Evolutionary conservation across 2,888 invertebrate genomes (phyloP).

Genomic region (Scrobipalpa atriplicella): DNA sequence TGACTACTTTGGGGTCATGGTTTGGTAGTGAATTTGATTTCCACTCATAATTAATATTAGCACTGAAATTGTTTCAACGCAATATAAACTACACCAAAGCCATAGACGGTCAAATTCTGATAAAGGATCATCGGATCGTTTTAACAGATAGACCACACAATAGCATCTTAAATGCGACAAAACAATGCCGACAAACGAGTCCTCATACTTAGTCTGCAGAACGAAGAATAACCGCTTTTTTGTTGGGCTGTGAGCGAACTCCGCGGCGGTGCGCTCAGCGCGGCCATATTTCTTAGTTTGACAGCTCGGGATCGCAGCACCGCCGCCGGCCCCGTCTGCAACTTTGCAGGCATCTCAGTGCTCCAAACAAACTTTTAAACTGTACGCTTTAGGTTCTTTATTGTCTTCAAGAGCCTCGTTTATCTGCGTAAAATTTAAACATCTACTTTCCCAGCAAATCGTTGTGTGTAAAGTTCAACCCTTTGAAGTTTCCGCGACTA

Average conservation of each 20-base stretch:
- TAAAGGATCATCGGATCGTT: too few species aligned
- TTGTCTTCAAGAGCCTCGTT: slow-evolving; percentile 66
- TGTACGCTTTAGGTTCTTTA: slow-evolving; percentile 76
- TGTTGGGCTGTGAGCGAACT: slow-evolving; percentile 44
- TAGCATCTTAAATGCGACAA: too few species aligned
- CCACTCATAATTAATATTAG: too few species aligned
- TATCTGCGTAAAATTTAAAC: slow-evolving; percentile 68
- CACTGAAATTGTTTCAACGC: too few species aligned
- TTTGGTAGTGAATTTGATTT: not conserved
- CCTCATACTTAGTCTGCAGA: not conserved
- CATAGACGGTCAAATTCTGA: too few species aligned
- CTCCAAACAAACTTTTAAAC: slow-evolving; percentile 72
- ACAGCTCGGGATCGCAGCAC: slow-evolving; percentile 60
- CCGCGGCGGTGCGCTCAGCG: slow-evolving; percentile 45
- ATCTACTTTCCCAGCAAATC: slow-evolving; percentile 59
- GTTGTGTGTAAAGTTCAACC: slow-evolving; percentile 53
- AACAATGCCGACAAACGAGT: not conserved
- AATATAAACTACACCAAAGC: too few species aligned
- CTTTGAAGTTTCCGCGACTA: slow-evolving; percentile 53
- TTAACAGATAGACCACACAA: too few species aligned
- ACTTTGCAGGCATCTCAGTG: slow-evolving; percentile 69
- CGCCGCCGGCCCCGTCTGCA: slow-evolving; percentile 64
- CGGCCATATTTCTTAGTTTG: slow-evolving; percentile 76
- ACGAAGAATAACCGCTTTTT: slow-evolving; percentile 50
- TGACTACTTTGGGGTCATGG: not conserved